A percentile compares a stretch with the other conserved stretches of the same genome.
These are phyloP conservation scores for Eurytoma adleriae DNA, from an alignment of 2,888 invertebrate genomes.

Conservation along the genomic window DNA sequence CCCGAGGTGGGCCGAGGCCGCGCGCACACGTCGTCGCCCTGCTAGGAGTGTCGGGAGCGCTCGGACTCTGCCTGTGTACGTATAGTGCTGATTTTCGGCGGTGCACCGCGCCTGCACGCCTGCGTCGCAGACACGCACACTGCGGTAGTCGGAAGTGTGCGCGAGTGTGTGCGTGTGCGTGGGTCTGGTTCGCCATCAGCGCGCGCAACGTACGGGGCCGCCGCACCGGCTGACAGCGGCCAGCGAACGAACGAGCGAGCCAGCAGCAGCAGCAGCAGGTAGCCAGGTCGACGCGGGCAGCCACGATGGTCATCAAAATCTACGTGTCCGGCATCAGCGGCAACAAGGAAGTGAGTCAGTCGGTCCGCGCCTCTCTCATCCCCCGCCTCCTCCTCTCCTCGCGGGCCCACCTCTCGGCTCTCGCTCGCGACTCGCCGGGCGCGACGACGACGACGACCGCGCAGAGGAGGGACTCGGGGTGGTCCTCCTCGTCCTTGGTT, in stretches of 20 bases:
- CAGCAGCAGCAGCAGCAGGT: constrained; percentile 36
- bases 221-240: constrained; percentile 16
- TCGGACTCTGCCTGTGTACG: no score
- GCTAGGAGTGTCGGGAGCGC: no score
- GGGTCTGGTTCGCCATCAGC: background rate
- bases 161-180: constrained; percentile 1
- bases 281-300: constrained; percentile 48
- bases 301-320: constrained; percentile 91
- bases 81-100: no score
- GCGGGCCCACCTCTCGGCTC: background rate
- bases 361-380: background rate
- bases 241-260: constrained; percentile 35
- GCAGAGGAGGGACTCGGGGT: background rate
- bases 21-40: no score
- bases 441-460: background rate
- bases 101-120: no score
- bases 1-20: background rate
- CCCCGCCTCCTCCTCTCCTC: background rate
- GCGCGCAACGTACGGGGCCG: constrained; percentile 9
- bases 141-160: background rate
- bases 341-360: constrained; percentile 90
- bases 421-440: background rate
- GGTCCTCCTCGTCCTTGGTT: constrained; percentile 33
- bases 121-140: no score
- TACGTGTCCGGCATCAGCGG: constrained; percentile 95